phyloP scores from a whole-genome alignment of 1,140 invertebrate species.

The Meloidogyne hapla region DNA sequence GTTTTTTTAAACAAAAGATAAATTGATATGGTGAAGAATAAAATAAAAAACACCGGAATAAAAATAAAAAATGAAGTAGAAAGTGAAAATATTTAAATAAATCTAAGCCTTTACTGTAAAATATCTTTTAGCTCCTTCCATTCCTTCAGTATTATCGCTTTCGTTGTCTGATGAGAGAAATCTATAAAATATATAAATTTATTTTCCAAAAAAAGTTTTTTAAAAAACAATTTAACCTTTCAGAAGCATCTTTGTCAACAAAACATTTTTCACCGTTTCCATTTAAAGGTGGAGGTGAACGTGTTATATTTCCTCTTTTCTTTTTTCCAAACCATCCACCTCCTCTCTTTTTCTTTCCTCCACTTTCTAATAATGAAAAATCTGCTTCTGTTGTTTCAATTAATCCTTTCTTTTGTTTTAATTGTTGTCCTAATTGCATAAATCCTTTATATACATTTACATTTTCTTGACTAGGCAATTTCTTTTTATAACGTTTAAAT shows the following conservation, averaged over 20 bases:
- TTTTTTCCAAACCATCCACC: neutral
- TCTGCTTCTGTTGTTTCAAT: neutral
- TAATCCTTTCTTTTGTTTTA: neutral
- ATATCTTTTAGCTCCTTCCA: neutral
- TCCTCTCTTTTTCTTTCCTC: constrained; percentile 5
- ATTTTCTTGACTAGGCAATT: constrained; percentile 17
- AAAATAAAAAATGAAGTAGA: neutral
- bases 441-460: constrained; percentile 38
- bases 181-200: neutral
- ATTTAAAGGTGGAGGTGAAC: constrained; percentile 10
- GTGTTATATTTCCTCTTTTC: constrained; percentile 8
- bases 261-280: constrained; percentile 1
- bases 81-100: neutral
- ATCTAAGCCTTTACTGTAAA: neutral
- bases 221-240: constrained; percentile 3
- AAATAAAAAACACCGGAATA: neutral
- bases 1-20: too few species aligned
- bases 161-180: constrained; percentile 26
- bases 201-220: neutral
- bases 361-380: constrained; percentile 23
- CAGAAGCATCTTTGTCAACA: constrained; percentile 24
- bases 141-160: constrained; percentile 16
- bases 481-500: constrained; percentile 32
- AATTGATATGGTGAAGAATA: too few species aligned
- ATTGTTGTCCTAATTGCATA: constrained; percentile 8